Evolutionary conservation across 1,140 invertebrate species (phyloP).

Genomic region (Bombus waltoni): DNA sequence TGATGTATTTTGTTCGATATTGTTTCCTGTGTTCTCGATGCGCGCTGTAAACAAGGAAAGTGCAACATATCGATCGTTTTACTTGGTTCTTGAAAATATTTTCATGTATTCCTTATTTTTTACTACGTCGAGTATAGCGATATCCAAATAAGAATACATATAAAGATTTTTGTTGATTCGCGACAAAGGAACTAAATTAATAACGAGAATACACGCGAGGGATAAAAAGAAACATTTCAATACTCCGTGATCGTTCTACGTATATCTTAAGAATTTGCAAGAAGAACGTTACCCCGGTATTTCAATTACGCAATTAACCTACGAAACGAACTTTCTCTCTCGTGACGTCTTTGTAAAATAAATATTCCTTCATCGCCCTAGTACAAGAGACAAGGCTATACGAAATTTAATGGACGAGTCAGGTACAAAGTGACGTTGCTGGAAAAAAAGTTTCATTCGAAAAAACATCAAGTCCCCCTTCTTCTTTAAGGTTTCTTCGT

Average conservation of each 20-base stretch:
- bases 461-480: not conserved
- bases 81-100: not conserved
- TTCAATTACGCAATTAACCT: not conserved
- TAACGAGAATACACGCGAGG: not conserved
- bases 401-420: slow-evolving; percentile 26
- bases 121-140: not conserved
- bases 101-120: not conserved
- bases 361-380: not conserved
- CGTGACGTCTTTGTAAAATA: not conserved
- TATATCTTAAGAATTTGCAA: not conserved
- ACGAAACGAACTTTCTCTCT: not conserved
- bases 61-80: not conserved
- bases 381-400: not conserved
- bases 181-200: no score
- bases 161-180: no score
- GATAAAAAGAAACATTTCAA: no score
- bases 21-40: not conserved
- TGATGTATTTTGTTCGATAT: not conserved
- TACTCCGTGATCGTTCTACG: no score
- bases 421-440: not conserved
- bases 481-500: slow-evolving; percentile 3
- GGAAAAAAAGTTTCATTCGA: slow-evolving; percentile 13
- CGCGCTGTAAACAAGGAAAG: not conserved
- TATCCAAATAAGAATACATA: not conserved
- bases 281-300: not conserved